Percentiles rank a stretch among this genome's conserved stretches.
phyloP scores from a whole-genome alignment of 2,888 invertebrate genomes.

The Agonopterix arenella region DNA sequence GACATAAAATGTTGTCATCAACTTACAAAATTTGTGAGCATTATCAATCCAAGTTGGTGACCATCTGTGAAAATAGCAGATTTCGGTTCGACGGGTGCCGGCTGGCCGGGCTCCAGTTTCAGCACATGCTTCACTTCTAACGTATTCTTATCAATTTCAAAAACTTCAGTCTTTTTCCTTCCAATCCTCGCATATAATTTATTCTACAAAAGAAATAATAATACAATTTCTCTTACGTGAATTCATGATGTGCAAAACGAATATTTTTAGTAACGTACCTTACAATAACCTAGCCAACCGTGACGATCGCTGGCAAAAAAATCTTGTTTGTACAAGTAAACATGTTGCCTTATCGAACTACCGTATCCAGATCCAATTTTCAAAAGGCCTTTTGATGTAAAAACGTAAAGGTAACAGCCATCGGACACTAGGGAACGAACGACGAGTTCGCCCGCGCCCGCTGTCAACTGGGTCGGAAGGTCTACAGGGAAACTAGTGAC shows the following conservation, averaged over 20 bases:
- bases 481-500: constrained; percentile 82
- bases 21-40: constrained; percentile 63
- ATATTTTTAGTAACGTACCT: constrained; percentile 64
- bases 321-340: constrained; percentile 86
- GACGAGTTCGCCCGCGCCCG: constrained; percentile 51
- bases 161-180: constrained; percentile 64
- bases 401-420: constrained; percentile 92
- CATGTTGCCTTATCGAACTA: constrained; percentile 93
- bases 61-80: constrained; percentile 64
- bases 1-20: background rate
- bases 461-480: constrained; percentile 41
- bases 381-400: constrained; percentile 88
- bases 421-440: constrained; percentile 87
- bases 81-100: constrained; percentile 45
- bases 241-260: background rate
- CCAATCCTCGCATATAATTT: constrained; percentile 87
- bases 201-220: constrained; percentile 72
- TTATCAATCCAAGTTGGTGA: constrained; percentile 69
- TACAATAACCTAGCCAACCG: constrained; percentile 92
- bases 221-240: background rate
- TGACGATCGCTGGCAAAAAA: constrained; percentile 88
- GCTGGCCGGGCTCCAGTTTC: constrained; percentile 46
- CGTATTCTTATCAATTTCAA: constrained; percentile 60
- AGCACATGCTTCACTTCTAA: constrained; percentile 50
- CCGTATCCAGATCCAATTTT: constrained; percentile 98